phyloP scores from a whole-genome alignment of 2,888 invertebrate genomes.

The Ophion costatus region DNA sequence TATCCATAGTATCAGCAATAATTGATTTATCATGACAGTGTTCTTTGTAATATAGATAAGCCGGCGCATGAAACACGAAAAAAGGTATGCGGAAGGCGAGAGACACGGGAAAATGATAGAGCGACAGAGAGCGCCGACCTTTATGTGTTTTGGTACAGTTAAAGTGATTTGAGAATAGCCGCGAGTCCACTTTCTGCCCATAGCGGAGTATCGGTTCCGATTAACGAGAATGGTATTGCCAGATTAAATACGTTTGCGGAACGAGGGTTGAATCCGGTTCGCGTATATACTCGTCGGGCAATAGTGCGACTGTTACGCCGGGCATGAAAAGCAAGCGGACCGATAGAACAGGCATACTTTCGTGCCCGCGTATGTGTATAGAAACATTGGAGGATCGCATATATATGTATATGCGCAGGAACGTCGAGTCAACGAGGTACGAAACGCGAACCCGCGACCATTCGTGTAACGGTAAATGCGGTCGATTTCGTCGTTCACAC shows the following conservation, averaged over 20 bases:
- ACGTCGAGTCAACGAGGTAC: conserved; percentile 42
- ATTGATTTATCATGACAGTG: not conserved
- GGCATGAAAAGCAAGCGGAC: conserved; percentile 21
- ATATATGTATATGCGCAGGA: conserved; percentile 18
- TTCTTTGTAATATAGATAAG: conserved; percentile 2
- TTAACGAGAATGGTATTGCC: conserved; percentile 36
- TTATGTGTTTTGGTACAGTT: conserved; percentile 10
- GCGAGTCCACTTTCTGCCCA: conserved; percentile 13
- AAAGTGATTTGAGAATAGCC: conserved; percentile 14
- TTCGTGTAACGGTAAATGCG: conserved; percentile 56
- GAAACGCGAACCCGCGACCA: conserved; percentile 46
- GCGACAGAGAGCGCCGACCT: conserved; percentile 9
- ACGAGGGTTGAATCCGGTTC: conserved; percentile 34
- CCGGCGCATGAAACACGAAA: not conserved
- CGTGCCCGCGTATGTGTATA: not conserved
- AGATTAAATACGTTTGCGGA: conserved; percentile 59
- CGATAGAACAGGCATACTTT: conserved; percentile 21
- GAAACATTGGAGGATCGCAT: not conserved
- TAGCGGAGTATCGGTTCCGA: conserved; percentile 28
- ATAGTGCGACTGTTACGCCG: conserved; percentile 19
- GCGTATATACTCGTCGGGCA: conserved; percentile 25
- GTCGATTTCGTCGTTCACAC: conserved; percentile 56
- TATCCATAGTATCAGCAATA: not conserved
- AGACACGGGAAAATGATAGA: conserved; percentile 10
- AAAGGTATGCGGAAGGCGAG: conserved; percentile 7